Evolutionary conservation across 1,140 invertebrate species (phyloP), one percentile per base, ranked within the genome.

Genomic region (Musca domestica): DNA sequence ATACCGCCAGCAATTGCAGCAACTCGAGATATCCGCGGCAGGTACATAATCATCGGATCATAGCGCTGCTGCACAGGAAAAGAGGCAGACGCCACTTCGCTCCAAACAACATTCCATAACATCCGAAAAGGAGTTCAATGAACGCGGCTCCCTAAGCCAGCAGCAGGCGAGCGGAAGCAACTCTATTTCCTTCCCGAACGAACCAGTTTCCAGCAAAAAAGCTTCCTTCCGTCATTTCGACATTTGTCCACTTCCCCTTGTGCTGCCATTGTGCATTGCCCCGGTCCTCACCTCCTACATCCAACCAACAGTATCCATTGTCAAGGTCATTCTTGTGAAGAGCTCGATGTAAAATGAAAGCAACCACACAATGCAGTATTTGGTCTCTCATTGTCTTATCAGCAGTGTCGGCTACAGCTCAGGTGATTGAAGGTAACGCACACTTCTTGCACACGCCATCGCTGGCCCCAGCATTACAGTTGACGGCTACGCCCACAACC

Each of bases 281-380:
- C 20, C 19, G 0, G 9, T 51, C 19, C 19, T 23, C 51, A 22
- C 51, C 25, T 27, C 6, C n/a, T n/a, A n/a, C 10, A 22, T 46
- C 30, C 51, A 54, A 19, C 7, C 14, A 56, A 27, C 17, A 14
- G 2, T 19, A 10, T 22, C 7, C n/a, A 20, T 51, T 22, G 4
- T 17, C 56, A 61, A 25, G 19, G 27, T 34, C 17, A 34, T 61
- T 34, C 27, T 19, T 61, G n/a, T 58, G 46, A 58, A 47, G 56
- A 63, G 74, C 77, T 80, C 78, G 71, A 80, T 80, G 78, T 81
- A 81, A 79, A 64, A 81, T 81, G 80, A 76, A 81, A 78, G 76
- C 77, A 70, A 70, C 73, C 73, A 77, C 68, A 64, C 76, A 73
- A 74, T 77, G 78, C 74, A 70, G 71, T 61, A 69, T 71, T 58